Evolutionary conservation across 2,888 invertebrate species (phyloP).

Genomic region (Capitulum mitella): DNA sequence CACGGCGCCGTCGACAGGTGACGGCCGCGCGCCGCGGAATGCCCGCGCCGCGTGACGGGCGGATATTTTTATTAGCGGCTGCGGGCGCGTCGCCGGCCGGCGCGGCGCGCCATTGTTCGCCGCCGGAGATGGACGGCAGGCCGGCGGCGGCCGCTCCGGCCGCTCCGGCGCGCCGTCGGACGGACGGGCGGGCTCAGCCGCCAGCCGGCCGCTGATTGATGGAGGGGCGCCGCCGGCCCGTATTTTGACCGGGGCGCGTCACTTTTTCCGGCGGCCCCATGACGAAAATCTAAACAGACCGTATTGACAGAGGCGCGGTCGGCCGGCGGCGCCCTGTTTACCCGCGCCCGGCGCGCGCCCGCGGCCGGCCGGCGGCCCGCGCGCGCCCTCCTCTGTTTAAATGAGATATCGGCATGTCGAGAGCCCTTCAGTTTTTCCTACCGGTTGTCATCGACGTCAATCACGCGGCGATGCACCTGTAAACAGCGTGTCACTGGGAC

Average conservation of each 20-base stretch:
- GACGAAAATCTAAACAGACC: not conserved
- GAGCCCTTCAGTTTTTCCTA: not conserved
- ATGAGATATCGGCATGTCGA: slow-evolving; percentile 24
- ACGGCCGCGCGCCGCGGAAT: not conserved
- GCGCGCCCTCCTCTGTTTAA: slow-evolving; percentile 14
- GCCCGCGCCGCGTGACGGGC: not conserved
- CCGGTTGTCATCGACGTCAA: slow-evolving; percentile 15
- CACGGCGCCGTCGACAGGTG: not conserved
- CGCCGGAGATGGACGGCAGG: not conserved
- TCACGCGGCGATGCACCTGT: not conserved
- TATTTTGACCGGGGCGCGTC: slow-evolving; percentile 1
- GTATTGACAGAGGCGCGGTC: not conserved
- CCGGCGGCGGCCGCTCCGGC: too few species aligned
- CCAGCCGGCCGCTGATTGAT: not conserved
- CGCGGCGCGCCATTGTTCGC: not conserved
- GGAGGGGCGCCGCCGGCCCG: not conserved
- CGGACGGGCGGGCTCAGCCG: too few species aligned
- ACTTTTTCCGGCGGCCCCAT: not conserved
- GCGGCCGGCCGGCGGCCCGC: not conserved
- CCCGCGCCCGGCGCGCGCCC: not conserved
- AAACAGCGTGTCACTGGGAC: slow-evolving; percentile 1
- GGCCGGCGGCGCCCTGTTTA: not conserved
- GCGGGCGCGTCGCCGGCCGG: not conserved
- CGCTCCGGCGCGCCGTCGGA: too few species aligned
- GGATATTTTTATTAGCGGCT: slow-evolving; percentile 2